These are phyloP conservation scores for Spatula versicolor DNA, from an alignment of 2,797 vertebrate genomes.

Conservation along the genomic window DNA sequence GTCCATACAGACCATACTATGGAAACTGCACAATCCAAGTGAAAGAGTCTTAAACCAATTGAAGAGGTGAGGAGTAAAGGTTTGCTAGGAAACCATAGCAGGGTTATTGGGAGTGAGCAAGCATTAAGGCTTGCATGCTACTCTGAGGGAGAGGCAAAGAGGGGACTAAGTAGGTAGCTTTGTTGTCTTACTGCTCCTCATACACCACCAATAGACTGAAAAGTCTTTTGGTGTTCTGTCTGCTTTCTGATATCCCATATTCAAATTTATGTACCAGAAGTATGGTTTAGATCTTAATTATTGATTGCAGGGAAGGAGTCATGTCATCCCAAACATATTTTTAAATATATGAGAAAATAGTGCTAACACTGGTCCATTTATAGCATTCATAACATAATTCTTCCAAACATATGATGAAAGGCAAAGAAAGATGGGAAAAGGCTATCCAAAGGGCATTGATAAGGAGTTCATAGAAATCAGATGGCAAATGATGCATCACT, in stretches of 20 bases:
- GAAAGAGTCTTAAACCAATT: background rate
- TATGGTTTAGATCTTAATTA: background rate
- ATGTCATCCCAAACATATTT: background rate
- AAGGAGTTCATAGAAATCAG: constrained; percentile 65
- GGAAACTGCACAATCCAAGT: background rate
- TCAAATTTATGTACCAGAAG: background rate
- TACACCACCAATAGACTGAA: background rate
- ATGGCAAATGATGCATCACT: constrained; percentile 44
- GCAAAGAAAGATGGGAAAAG: constrained; percentile 61
- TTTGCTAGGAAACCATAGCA: background rate
- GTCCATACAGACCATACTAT: background rate
- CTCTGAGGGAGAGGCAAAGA: background rate
- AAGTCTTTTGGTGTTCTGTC: background rate
- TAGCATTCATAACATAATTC: background rate
- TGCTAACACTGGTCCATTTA: background rate
- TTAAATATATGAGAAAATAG: background rate
- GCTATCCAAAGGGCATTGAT: constrained; percentile 47
- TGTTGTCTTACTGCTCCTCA: background rate
- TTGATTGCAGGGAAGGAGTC: background rate
- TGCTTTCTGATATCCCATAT: background rate
- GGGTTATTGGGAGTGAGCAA: background rate
- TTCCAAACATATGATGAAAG: constrained; percentile 55
- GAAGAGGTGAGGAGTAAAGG: background rate
- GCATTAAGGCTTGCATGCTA: background rate
- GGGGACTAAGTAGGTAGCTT: background rate